Conservation (phyloP, 1,140 invertebrate species). For the Amphibalanus amphitrite region DNA sequence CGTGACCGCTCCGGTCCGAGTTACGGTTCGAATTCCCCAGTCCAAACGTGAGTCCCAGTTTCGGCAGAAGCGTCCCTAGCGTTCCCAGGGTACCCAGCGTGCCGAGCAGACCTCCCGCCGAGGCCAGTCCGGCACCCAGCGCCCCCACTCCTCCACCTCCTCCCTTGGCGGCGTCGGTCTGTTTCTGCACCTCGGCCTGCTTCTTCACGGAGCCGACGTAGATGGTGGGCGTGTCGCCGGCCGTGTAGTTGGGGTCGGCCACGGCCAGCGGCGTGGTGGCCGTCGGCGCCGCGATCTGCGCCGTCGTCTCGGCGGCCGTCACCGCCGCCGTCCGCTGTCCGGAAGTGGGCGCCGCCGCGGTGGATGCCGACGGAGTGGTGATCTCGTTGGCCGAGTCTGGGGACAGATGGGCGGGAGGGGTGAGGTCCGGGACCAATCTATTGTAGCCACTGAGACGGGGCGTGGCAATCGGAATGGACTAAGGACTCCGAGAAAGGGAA, state of each 20-base stretch:
- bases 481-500: no score
- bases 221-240: slow-evolving; percentile 1
- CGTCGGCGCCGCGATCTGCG: neutral
- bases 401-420: neutral
- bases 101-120: neutral
- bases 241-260: neutral
- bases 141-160: neutral
- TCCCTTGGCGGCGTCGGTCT: neutral
- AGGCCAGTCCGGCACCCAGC: neutral
- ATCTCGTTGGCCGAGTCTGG: neutral
- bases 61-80: neutral
- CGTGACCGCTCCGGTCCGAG: neutral
- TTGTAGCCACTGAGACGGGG: no score
- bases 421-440: neutral
- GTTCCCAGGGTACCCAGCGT: neutral
- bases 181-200: neutral
- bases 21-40: neutral
- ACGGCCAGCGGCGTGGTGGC: neutral
- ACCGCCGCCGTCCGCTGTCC: neutral
- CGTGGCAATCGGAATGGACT: no score
- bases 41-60: neutral
- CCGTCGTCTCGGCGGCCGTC: neutral
- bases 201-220: slow-evolving; percentile 2
- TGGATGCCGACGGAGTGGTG: neutral
- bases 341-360: no score